These are phyloP conservation scores for Athalia rosae DNA, from an alignment of 2,888 invertebrate genomes.

Conservation along the genomic window DNA sequence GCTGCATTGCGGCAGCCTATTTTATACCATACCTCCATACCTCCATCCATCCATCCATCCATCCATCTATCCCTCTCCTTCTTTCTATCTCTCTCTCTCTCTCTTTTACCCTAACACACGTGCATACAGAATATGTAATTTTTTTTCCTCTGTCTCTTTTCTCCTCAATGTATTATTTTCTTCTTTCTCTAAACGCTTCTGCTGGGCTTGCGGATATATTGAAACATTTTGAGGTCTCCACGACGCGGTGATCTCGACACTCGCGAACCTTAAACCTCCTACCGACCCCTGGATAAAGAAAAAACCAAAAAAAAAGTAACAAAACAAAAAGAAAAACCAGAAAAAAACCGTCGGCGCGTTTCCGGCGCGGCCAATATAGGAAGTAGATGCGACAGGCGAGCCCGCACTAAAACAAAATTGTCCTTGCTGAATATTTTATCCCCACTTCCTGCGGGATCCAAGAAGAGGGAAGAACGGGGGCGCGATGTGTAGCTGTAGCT, in stretches of 20 bases:
- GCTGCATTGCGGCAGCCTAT: too few species aligned
- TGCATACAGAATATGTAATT: too few species aligned
- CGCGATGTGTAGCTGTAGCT: too few species aligned
- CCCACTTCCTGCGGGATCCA: constrained; percentile 43
- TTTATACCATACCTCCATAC: too few species aligned
- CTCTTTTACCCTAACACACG: too few species aligned
- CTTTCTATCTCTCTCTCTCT: not conserved
- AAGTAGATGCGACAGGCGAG: constrained; percentile 53
- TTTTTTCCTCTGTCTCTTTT: too few species aligned
- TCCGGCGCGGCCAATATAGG: constrained; percentile 51
- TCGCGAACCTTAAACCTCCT: constrained; percentile 25
- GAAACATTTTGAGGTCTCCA: constrained; percentile 46
- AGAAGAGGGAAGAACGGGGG: too few species aligned
- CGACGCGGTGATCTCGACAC: constrained; percentile 4
- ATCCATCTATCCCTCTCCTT: not conserved
- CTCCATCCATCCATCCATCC: constrained; percentile 10
- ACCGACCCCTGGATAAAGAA: too few species aligned
- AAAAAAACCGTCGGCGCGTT: constrained; percentile 36
- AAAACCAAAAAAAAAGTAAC: too few species aligned
- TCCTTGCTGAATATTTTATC: constrained; percentile 60
- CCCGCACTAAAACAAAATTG: constrained; percentile 59
- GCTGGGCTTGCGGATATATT: constrained; percentile 39
- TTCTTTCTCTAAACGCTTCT: not conserved
- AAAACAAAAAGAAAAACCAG: too few species aligned
- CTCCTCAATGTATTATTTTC: not conserved